A percentile compares a stretch with the other conserved stretches of the same genome.
phyloP scores from a whole-genome alignment of 2,888 invertebrate species.

The Octonoba sinensis region DNA sequence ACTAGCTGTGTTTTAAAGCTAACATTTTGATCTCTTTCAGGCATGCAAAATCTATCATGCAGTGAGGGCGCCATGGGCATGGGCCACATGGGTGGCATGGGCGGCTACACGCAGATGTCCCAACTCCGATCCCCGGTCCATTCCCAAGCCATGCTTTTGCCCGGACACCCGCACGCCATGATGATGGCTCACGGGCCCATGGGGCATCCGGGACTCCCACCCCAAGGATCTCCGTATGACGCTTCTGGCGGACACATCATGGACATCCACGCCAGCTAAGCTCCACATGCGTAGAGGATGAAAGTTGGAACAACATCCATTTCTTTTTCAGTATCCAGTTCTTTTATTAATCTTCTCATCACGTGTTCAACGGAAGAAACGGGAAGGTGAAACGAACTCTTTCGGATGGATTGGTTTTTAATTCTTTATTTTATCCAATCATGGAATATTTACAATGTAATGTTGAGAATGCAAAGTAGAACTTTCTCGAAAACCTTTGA shows the following conservation, averaged over 20 bases:
- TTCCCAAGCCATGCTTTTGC: conserved; percentile 73
- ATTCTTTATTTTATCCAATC: too few relatives aligned
- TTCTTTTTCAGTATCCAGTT: neutral
- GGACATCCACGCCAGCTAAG: conserved; percentile 69
- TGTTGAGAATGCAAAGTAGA: too few relatives aligned
- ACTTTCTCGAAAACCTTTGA: too few relatives aligned
- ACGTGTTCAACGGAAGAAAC: too few relatives aligned
- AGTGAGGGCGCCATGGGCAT: conserved; percentile 67
- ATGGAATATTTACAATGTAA: too few relatives aligned
- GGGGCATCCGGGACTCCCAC: conserved; percentile 71
- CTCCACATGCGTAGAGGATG: neutral
- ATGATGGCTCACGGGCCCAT: conserved; percentile 72
- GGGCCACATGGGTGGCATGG: conserved; percentile 67
- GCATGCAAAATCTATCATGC: conserved; percentile 66
- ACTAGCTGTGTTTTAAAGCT: too few relatives aligned
- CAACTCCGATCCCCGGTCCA: conserved; percentile 73
- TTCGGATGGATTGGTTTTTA: too few relatives aligned
- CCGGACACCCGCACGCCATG: conserved; percentile 73
- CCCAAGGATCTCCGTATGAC: conserved; percentile 72
- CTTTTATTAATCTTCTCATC: too few relatives aligned
- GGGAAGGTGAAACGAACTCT: too few relatives aligned
- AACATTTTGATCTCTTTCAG: conserved; percentile 24
- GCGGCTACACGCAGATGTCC: conserved; percentile 72
- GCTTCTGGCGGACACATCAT: conserved; percentile 68
- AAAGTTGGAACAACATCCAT: conserved; percentile 2